A percentile compares a stretch with the other conserved stretches of the same genome.
These are phyloP conservation scores for Drosophila hamatofila DNA, from an alignment of 2,888 invertebrate genomes.

Conservation along the genomic window DNA sequence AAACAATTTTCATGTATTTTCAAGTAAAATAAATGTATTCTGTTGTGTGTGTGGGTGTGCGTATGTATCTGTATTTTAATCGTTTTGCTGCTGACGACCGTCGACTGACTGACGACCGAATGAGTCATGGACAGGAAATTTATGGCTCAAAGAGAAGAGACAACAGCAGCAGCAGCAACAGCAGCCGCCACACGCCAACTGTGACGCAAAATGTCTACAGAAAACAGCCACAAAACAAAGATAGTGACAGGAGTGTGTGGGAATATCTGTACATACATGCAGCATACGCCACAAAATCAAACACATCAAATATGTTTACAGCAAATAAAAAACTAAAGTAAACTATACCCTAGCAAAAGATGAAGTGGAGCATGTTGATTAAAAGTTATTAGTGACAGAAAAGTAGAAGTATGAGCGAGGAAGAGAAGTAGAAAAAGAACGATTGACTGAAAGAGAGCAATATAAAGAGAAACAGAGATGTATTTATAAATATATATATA, in stretches of 20 bases:
- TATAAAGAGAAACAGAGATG: no score
- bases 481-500: no score
- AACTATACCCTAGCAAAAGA: background rate
- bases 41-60: background rate
- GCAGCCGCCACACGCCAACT: slow-evolving; percentile 40
- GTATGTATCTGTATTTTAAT: slow-evolving; percentile 50
- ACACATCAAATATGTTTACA: slow-evolving; percentile 16
- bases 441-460: background rate
- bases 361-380: background rate
- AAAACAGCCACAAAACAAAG: slow-evolving; percentile 32
- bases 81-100: slow-evolving; percentile 52
- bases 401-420: no score
- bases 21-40: slow-evolving; percentile 28
- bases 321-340: slow-evolving; percentile 2
- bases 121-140: slow-evolving; percentile 78
- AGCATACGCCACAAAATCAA: slow-evolving; percentile 25
- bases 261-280: slow-evolving; percentile 15
- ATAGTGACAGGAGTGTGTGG: slow-evolving; percentile 23
- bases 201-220: slow-evolving; percentile 46
- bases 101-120: slow-evolving; percentile 44
- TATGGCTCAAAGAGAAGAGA: slow-evolving; percentile 56
- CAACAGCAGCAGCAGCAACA: slow-evolving; percentile 29
- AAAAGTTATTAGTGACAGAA: background rate
- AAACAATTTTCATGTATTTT: slow-evolving; percentile 62
- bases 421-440: background rate